Evolutionary conservation across 92 coral and sea anemone species (phyloP).

Genomic region (Meandrina meandrites): DNA sequence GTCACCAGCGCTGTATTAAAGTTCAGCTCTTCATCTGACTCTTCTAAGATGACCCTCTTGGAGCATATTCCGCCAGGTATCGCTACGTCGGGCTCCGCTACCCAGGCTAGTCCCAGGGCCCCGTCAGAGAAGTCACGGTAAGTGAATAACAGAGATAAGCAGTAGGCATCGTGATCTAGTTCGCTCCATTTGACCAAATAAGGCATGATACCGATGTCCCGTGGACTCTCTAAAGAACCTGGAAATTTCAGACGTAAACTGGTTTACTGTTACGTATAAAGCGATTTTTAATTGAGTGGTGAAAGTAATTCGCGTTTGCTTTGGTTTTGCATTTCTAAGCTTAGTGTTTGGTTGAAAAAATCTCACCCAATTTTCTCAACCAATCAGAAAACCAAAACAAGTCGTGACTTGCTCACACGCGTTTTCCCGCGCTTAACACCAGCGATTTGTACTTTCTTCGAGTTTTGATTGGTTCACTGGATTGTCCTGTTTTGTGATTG

Average conservation of each 20-base stretch:
- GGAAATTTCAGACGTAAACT: background rate
- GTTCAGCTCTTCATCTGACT: conserved; percentile 36
- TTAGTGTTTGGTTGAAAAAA: background rate
- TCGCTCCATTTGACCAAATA: conserved; percentile 84
- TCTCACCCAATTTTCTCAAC: too few relatives aligned
- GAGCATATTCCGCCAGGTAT: conserved; percentile 89
- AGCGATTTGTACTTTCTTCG: too few relatives aligned
- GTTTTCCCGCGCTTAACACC: too few relatives aligned
- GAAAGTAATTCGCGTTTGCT: background rate
- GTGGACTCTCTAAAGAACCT: conserved; percentile 39
- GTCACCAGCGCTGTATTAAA: conserved; percentile 86
- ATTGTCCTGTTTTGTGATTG: too few relatives aligned
- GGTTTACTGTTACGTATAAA: background rate
- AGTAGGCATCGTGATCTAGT: conserved; percentile 72
- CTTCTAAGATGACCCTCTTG: conserved; percentile 47
- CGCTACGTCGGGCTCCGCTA: conserved; percentile 46
- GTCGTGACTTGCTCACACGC: too few relatives aligned
- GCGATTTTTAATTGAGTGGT: background rate
- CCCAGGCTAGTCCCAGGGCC: conserved; percentile 91
- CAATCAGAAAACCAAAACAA: too few relatives aligned
- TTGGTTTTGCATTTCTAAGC: background rate
- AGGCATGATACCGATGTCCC: conserved; percentile 13
- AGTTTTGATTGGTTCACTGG: too few relatives aligned
- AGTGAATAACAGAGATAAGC: conserved; percentile 86
- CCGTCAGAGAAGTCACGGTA: conserved; percentile 80